Conservation (phyloP, 2,797 vertebrate species). For the Sebastes paucispinis region DNA sequence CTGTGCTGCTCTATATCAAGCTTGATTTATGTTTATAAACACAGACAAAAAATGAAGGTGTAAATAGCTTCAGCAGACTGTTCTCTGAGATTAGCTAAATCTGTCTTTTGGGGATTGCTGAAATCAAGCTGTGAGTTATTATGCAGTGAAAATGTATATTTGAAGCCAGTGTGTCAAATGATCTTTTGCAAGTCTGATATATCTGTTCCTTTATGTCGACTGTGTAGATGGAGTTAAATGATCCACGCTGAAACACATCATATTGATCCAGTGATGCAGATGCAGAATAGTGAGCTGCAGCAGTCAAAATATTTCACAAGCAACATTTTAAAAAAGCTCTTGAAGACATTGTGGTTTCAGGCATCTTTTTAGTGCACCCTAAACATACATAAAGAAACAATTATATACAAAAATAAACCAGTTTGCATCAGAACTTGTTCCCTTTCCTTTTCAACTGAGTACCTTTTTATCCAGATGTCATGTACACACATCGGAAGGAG, state of each 20-base stretch:
- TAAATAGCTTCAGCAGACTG: background rate
- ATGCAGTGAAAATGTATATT: background rate
- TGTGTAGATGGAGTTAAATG: conserved; percentile 28
- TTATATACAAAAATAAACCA: background rate
- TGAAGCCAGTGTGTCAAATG: conserved; percentile 12
- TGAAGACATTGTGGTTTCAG: background rate
- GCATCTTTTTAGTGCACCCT: background rate
- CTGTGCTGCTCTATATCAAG: background rate
- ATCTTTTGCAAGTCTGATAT: conserved; percentile 22
- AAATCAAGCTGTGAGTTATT: conserved; percentile 14
- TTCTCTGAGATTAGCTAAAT: conserved; percentile 29
- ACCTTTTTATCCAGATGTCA: background rate
- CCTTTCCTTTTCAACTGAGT: background rate
- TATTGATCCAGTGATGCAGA: conserved; percentile 22
- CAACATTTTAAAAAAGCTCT: background rate
- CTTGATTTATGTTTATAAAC: conserved; percentile 8
- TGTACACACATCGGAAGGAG: background rate
- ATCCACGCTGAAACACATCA: conserved; percentile 10
- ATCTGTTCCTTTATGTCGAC: conserved; percentile 1
- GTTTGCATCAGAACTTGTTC: background rate
- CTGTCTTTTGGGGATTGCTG: background rate
- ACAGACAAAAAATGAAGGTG: background rate
- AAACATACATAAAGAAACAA: background rate
- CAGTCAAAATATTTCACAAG: background rate
- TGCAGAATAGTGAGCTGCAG: background rate